Evolutionary conservation across 1,140 invertebrate species (phyloP).

Genomic region (Penaeus japonicus): DNA sequence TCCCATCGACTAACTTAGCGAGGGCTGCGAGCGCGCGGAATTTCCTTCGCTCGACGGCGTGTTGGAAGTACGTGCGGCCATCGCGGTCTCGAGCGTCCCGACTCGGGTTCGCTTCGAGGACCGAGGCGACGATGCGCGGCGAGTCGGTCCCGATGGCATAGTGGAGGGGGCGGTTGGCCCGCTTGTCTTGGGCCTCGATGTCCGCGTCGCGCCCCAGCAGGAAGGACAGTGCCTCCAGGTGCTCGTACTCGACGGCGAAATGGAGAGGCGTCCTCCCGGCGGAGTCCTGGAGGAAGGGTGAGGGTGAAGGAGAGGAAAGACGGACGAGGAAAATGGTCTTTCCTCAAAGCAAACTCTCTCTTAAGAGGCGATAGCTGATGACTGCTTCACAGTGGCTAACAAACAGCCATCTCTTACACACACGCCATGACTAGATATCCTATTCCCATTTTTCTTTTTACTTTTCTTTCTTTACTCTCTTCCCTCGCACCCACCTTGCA

Average conservation of each 20-base stretch:
- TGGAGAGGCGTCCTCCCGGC: conserved; percentile 38
- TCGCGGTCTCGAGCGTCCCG: background rate
- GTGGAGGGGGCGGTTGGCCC: conserved; percentile 39
- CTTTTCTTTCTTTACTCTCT: too few species aligned
- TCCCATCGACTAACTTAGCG: background rate
- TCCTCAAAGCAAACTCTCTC: too few species aligned
- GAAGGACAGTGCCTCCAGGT: background rate
- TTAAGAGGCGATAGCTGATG: too few species aligned
- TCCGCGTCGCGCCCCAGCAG: conserved; percentile 22
- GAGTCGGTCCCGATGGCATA: conserved; percentile 43
- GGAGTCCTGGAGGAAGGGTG: conserved; percentile 6
- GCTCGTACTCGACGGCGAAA: conserved; percentile 15
- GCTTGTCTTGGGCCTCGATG: conserved; percentile 3
- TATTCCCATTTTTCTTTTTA: too few species aligned
- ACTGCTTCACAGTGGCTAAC: too few species aligned
- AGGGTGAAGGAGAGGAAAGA: too few species aligned
- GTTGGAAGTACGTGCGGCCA: conserved; percentile 27
- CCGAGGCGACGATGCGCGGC: background rate
- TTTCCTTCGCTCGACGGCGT: conserved; percentile 29
- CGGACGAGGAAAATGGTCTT: too few species aligned
- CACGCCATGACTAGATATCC: too few species aligned
- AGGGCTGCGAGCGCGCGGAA: conserved; percentile 26
- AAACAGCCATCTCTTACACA: too few species aligned
- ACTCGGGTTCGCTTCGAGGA: background rate
- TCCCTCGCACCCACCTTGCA: conserved; percentile 9